Base-by-base conservation (phyloP, 1,140 invertebrate genomes). In the Zeugodacus cucurbitae region DNA sequence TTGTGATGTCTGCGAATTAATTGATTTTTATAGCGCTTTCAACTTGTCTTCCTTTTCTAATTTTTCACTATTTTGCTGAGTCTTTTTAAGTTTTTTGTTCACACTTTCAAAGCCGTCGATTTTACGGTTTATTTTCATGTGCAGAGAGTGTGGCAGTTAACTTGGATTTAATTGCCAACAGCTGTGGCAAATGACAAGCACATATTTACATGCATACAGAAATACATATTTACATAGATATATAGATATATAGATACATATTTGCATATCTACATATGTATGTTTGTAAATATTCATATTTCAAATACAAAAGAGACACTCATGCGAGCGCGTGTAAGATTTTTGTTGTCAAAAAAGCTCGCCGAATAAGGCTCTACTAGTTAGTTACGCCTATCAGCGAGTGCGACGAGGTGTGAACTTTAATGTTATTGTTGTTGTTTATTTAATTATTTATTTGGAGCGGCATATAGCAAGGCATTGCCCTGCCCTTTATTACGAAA, bases 141-240 rank as follows among this genome's bases (percentile, higher is more conserved):
- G 41, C n/a, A 82, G 1, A 7, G 58, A 82, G 8, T 82, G 22
- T 82, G 74, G 37, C 37, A 44, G 41, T 82, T 82, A 82, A 48
- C 74, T 48, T 48, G 74, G 74, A 48, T 82, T 82, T 82, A 82
- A 82, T 82, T 82, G 34, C 74, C 37, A 82, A 82, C 74, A 82
- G 37, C 74, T 82, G 74, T 48, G 74, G 74, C 41, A 48, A 82
- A 82, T 10, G 20, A 29, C 41, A 26, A 29, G 22, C 34, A 32
- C 5, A 41, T 1, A 74, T 41, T 2, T 32, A 37, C 17, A 29
- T 29, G n/a, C n/a, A 54, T 17, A 54, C 48, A 17, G 14, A 1
- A 4, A 74, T 67, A 67, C 11, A 3, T 32, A 37, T 37, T 17
- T 37, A 82, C 4, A n/a, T n/a, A n/a, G n/a, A n/a, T 78, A n/a